phyloP scores from a whole-genome alignment of 2,113 vertebrate genomes.

The Thymallus thymallus region DNA sequence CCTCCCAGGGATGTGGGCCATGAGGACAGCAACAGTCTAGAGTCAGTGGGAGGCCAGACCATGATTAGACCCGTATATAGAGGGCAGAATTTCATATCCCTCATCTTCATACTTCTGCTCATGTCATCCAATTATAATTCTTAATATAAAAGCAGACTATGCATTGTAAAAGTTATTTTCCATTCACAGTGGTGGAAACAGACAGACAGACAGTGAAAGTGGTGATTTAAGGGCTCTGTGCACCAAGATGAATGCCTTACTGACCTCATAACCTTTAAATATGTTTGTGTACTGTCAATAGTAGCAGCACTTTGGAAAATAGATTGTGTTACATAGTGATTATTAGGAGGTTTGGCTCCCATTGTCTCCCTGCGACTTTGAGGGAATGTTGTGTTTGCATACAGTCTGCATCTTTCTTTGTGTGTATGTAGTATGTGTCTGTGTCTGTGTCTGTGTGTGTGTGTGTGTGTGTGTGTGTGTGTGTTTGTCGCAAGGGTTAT shows the following conservation, averaged over 20 bases:
- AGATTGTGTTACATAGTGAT: constrained; percentile 10
- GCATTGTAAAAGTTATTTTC: neutral
- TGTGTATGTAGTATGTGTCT: neutral
- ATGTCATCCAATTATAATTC: constrained; percentile 11
- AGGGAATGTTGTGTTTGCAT: too few relatives aligned
- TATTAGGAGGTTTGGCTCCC: neutral
- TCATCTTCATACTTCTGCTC: neutral
- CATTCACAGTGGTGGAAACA: neutral
- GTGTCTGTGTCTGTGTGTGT: neutral
- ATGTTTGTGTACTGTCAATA: too few relatives aligned
- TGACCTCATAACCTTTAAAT: too few relatives aligned
- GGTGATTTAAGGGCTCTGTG: constrained; percentile 6
- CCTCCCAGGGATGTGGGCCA: constrained; percentile 39
- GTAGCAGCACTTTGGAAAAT: too few relatives aligned
- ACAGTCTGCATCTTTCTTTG: neutral
- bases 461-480: neutral
- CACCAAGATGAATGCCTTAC: too few relatives aligned
- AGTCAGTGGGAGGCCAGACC: constrained; percentile 23
- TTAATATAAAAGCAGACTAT: neutral
- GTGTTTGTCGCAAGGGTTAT: neutral
- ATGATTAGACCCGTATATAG: constrained; percentile 27
- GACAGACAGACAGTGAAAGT: neutral
- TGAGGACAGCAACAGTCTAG: constrained; percentile 37
- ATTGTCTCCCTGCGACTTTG: too few relatives aligned
- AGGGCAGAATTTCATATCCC: neutral